phyloP scores from a whole-genome alignment of 2,113 vertebrate genomes.

The Ictalurus furcatus region DNA sequence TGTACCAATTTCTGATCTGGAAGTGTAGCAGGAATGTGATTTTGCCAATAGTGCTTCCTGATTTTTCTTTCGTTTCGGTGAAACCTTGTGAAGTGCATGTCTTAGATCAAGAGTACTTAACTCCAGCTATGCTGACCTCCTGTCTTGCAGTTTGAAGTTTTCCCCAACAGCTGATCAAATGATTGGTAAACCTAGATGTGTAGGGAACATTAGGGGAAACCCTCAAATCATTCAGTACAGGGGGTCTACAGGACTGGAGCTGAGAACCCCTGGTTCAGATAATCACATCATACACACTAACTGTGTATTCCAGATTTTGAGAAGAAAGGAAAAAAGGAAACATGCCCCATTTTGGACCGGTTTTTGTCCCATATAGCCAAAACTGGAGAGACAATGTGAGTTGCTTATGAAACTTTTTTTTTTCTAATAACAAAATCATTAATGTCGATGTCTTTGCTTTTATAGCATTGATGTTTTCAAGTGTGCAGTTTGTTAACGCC shows the following conservation, averaged over 20 bases:
- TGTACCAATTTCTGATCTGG: neutral
- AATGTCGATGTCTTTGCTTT: neutral
- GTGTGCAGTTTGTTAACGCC: neutral
- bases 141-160: neutral
- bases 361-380: constrained; percentile 94
- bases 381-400: constrained; percentile 94
- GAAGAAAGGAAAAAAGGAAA: constrained; percentile 92
- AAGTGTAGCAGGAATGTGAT: neutral
- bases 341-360: constrained; percentile 85
- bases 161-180: neutral
- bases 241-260: neutral
- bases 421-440: neutral
- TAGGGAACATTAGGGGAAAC: neutral
- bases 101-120: neutral
- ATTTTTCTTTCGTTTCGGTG: neutral
- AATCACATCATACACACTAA: neutral
- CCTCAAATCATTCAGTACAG: neutral
- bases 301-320: constrained; percentile 85
- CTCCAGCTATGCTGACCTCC: neutral
- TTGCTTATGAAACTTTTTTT: constrained; percentile 47
- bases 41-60: neutral
- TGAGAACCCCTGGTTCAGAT: neutral
- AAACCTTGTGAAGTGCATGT: neutral
- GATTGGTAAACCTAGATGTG: neutral
- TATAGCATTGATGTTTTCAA: neutral